Evolutionary conservation across 2,888 invertebrate genomes (phyloP).

Genomic region (Pseudanteris insignis): DNA sequence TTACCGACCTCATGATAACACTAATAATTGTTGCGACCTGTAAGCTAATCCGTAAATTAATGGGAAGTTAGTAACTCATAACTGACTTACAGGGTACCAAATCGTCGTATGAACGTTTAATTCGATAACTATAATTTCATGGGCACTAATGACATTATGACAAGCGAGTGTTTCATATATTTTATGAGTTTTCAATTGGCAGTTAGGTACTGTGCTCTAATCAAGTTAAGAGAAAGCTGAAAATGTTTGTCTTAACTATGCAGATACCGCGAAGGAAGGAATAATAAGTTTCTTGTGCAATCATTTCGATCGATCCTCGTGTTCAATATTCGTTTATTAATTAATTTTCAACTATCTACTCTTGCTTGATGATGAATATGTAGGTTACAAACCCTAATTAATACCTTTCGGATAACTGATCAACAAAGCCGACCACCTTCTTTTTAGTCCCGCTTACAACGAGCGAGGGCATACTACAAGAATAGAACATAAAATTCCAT

Average conservation of each 20-base stretch:
- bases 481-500: slow-evolving; percentile 47
- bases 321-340: background rate
- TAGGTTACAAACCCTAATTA: slow-evolving; percentile 31
- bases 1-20: no score
- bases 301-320: background rate
- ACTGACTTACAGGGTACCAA: no score
- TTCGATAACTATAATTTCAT: no score
- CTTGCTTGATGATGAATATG: slow-evolving; percentile 20
- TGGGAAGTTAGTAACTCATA: no score
- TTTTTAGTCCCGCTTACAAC: slow-evolving; percentile 64
- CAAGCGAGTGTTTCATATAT: no score
- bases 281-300: slow-evolving; percentile 8
- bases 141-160: no score
- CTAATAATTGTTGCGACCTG: no score
- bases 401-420: slow-evolving; percentile 64
- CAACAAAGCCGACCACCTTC: slow-evolving; percentile 66
- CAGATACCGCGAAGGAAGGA: slow-evolving; percentile 34
- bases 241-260: slow-evolving; percentile 41
- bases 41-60: no score
- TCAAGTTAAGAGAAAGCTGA: slow-evolving; percentile 55
- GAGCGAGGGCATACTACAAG: slow-evolving; percentile 65
- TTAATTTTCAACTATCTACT: slow-evolving; percentile 17
- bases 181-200: slow-evolving; percentile 50
- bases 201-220: slow-evolving; percentile 48
- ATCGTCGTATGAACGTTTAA: no score